Conservation (phyloP, 1,140 invertebrate genomes). For the Musca vetustissima region DNA sequence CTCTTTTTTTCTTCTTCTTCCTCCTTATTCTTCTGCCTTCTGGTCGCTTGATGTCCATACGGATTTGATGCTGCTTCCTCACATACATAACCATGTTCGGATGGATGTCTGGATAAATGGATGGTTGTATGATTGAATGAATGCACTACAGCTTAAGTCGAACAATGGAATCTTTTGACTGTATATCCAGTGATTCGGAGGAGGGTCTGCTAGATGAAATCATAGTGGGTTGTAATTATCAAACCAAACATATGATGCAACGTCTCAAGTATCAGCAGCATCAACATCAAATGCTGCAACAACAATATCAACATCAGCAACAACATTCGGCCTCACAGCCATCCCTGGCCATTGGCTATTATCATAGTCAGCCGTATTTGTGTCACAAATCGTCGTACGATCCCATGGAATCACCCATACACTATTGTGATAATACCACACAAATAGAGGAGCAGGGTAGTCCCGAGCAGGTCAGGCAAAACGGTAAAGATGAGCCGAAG, state of each 20-base stretch:
- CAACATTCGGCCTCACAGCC: conserved; percentile 29
- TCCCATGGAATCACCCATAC: conserved; percentile 44
- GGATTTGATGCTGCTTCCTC: not conserved
- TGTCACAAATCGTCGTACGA: conserved; percentile 28
- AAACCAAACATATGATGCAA: conserved; percentile 37
- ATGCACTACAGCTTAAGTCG: conserved; percentile 48
- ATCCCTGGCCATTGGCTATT: conserved; percentile 21
- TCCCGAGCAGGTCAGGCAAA: conserved; percentile 12
- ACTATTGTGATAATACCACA: conserved; percentile 49
- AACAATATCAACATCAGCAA: conserved; percentile 6
- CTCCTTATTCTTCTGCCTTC: not conserved
- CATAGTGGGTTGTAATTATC: conserved; percentile 42
- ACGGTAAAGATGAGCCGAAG: conserved; percentile 29
- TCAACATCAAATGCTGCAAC: conserved; percentile 24
- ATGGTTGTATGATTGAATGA: too few species aligned
- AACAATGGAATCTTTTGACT: conserved; percentile 55
- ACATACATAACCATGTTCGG: not conserved
- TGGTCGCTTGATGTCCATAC: not conserved
- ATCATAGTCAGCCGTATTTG: conserved; percentile 30
- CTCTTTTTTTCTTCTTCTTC: conserved; percentile 29
- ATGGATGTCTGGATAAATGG: too few species aligned
- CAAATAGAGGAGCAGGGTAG: conserved; percentile 41
- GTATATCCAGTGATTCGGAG: conserved; percentile 54
- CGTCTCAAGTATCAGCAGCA: conserved; percentile 39
- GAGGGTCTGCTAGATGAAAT: conserved; percentile 54